Conservation (phyloP, 2,113 vertebrate species). For the Rhinichthys klamathensis region DNA sequence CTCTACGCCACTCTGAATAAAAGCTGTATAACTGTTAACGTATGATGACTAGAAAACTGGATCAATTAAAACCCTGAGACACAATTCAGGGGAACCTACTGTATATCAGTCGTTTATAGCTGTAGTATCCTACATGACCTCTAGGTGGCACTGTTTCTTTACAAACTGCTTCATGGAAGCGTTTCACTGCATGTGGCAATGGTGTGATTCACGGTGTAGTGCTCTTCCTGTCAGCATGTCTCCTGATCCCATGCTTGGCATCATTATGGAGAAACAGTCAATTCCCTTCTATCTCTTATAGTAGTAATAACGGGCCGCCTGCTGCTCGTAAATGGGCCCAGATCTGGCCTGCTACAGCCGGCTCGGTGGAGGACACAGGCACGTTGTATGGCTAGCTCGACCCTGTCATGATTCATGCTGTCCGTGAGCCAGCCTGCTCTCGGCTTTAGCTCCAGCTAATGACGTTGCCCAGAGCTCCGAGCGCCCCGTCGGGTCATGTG, state of each 20-base stretch:
- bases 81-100: not conserved
- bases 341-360: not conserved
- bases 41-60: not conserved
- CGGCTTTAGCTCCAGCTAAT: constrained; percentile 24
- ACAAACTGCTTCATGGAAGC: not conserved
- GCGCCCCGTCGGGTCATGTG: not conserved
- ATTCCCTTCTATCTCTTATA: constrained; percentile 36
- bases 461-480: constrained; percentile 18
- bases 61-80: not conserved
- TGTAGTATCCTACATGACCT: not conserved
- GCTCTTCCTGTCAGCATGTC: constrained; percentile 31
- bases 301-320: constrained; percentile 14
- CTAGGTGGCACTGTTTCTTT: constrained; percentile 52
- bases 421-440: not conserved
- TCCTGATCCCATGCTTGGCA: constrained; percentile 23
- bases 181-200: not conserved
- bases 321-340: constrained; percentile 31
- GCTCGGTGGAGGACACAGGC: constrained; percentile 20
- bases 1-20: not conserved
- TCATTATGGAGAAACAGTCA: constrained; percentile 33
- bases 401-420: constrained; percentile 32
- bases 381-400: constrained; percentile 18
- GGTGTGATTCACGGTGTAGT: constrained; percentile 6
- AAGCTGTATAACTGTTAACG: not conserved
- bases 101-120: not conserved